Evolutionary conservation across 1,140 invertebrate genomes (phyloP).

Genomic region (Andricus grossulariae): DNA sequence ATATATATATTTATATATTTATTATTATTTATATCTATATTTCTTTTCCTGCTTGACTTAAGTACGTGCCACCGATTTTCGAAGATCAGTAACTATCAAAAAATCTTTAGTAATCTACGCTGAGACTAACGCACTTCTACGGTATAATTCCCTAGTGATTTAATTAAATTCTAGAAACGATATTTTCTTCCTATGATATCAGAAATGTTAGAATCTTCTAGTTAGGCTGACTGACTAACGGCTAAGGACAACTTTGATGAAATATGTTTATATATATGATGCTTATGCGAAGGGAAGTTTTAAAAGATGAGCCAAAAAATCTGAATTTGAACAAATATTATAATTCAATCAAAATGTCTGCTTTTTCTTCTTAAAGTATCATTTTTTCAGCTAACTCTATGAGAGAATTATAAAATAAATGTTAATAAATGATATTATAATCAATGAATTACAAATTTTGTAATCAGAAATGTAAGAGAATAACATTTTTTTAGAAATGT

Average conservation of each 20-base stretch:
- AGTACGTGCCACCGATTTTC: conserved; percentile 21
- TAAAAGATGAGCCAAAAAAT: conserved; percentile 1
- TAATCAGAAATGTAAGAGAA: too few species aligned
- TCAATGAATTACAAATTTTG: too few species aligned
- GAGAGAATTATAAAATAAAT: too few species aligned
- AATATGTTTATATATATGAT: conserved; percentile 28
- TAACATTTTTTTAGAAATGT: too few species aligned
- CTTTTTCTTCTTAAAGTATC: too few species aligned
- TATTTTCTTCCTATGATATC: conserved; percentile 42
- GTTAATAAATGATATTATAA: too few species aligned
- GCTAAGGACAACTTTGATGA: conserved; percentile 48
- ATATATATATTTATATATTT: conserved; percentile 4
- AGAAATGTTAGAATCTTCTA: conserved; percentile 42
- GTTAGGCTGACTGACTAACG: conserved; percentile 49
- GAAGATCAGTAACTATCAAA: background rate
- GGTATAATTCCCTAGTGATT: conserved; percentile 38
- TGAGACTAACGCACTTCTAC: conserved; percentile 44
- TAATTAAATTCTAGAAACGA: conserved; percentile 43
- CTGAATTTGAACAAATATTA: background rate
- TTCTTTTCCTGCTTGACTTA: conserved; percentile 12
- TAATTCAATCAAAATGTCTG: background rate
- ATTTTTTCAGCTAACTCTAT: too few species aligned
- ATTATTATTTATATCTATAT: conserved; percentile 19
- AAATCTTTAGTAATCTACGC: conserved; percentile 51
- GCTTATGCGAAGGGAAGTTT: background rate